Evolutionary conservation across 2,888 invertebrate genomes (phyloP).

Genomic region (Alloscopus bannaensis): DNA sequence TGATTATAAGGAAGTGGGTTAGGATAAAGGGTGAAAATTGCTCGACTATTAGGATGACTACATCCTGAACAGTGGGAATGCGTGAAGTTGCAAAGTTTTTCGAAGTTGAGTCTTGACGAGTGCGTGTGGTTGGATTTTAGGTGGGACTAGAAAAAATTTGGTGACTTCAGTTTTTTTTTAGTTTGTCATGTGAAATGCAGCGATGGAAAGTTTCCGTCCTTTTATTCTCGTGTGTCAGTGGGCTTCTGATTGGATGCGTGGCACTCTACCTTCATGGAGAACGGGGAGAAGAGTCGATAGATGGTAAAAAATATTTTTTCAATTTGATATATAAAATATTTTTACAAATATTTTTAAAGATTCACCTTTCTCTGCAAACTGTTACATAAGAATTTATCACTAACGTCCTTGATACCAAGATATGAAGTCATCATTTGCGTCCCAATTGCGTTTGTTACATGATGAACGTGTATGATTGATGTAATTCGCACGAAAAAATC

Average conservation of each 20-base stretch:
- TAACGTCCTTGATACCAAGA: neutral
- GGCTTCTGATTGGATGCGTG: conserved; percentile 30
- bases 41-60: neutral
- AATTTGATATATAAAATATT: neutral
- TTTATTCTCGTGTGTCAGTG: conserved; percentile 35
- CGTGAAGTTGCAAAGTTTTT: neutral
- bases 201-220: conserved; percentile 44
- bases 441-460: neutral
- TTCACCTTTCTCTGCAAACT: neutral
- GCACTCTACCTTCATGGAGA: conserved; percentile 35
- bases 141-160: neutral
- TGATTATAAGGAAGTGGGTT: neutral
- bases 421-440: too few species aligned
- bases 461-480: neutral
- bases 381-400: conserved; percentile 8
- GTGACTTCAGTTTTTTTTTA: conserved; percentile 6
- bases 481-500: too few species aligned
- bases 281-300: neutral
- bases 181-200: conserved; percentile 41
- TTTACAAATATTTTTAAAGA: conserved; percentile 1
- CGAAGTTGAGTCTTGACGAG: neutral
- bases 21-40: neutral
- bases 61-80: too few species aligned
- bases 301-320: conserved; percentile 4
- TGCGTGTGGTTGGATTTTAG: neutral